These are phyloP conservation scores for Pagetopsis macropterus DNA, from an alignment of 2,797 vertebrate species.

Conservation along the genomic window DNA sequence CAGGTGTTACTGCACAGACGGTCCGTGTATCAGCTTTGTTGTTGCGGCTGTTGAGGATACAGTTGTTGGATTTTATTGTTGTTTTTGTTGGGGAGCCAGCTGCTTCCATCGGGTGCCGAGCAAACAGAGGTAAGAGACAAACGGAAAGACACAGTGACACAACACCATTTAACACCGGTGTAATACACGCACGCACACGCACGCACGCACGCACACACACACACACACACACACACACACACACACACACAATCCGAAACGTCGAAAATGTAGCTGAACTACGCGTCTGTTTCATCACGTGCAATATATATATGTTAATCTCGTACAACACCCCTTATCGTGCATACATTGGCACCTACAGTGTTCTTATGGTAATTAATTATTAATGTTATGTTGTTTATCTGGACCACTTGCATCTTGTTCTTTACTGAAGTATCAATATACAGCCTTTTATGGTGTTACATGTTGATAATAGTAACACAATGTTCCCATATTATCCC, in stretches of 20 bases:
- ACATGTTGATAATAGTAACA: not conserved
- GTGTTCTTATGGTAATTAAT: not conserved
- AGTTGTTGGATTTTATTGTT: not conserved
- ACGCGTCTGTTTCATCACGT: not conserved
- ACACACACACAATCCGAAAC: conserved; percentile 7
- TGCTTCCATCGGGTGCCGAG: conserved; percentile 37
- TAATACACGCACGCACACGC: conserved; percentile 19
- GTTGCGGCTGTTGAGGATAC: not conserved
- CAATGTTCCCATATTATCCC: not conserved
- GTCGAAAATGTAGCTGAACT: conserved; percentile 23
- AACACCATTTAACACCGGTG: conserved; percentile 7
- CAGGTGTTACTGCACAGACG: not conserved
- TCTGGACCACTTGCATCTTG: not conserved
- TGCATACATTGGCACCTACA: not conserved
- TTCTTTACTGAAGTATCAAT: too few species aligned
- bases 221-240: not conserved
- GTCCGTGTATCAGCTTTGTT: not conserved
- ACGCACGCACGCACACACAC: conserved; percentile 12
- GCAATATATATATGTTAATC: not conserved
- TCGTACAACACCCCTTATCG: not conserved
- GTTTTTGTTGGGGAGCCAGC: conserved; percentile 5
- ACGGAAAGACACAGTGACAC: conserved; percentile 12
- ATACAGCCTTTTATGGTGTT: not conserved
- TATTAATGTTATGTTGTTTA: not conserved
- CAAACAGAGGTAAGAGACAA: conserved; percentile 57